These are phyloP conservation scores for Steinernema khuongi DNA, from an alignment of 1,140 invertebrate genomes.

Conservation along the genomic window DNA sequence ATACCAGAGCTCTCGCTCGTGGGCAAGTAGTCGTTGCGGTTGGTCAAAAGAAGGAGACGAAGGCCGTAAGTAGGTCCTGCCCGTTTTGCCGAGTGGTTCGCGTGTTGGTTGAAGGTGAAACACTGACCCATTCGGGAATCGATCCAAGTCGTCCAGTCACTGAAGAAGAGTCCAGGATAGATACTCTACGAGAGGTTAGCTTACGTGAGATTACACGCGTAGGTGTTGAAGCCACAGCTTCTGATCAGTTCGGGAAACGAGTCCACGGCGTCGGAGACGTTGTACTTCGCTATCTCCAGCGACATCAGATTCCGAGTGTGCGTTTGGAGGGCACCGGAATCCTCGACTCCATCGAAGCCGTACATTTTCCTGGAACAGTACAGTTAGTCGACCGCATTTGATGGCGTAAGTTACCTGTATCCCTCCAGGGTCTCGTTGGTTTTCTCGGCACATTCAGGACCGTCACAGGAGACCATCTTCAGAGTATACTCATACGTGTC, in stretches of 20 bases:
- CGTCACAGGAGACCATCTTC: conserved; percentile 27
- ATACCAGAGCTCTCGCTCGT: conserved; percentile 35
- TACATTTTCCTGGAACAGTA: not conserved
- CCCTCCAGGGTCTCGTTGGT: conserved; percentile 32
- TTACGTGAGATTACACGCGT: conserved; percentile 27
- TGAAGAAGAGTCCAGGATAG: conserved; percentile 15
- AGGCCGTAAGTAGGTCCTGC: conserved; percentile 42
- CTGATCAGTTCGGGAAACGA: conserved; percentile 30
- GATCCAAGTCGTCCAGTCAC: conserved; percentile 29
- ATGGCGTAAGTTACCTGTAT: conserved; percentile 25
- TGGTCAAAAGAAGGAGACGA: conserved; percentile 37
- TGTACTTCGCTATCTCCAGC: conserved; percentile 33
- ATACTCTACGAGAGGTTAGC: not conserved
- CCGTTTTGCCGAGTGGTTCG: conserved; percentile 20
- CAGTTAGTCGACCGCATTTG: conserved; percentile 16
- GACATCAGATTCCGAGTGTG: conserved; percentile 24
- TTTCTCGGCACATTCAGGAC: conserved; percentile 23
- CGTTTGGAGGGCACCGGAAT: conserved; percentile 38
- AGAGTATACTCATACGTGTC: conserved; percentile 35
- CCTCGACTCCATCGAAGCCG: conserved; percentile 21
- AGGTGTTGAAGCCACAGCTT: conserved; percentile 39
- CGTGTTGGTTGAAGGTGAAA: conserved; percentile 34
- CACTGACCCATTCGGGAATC: conserved; percentile 39
- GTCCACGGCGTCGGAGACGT: conserved; percentile 14
- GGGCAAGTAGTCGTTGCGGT: conserved; percentile 31